Percentiles rank a stretch among this genome's conserved stretches.
These are phyloP conservation scores for Sturnira hondurensis DNA, from an alignment of 2,113 vertebrate genomes.

Conservation along the genomic window DNA sequence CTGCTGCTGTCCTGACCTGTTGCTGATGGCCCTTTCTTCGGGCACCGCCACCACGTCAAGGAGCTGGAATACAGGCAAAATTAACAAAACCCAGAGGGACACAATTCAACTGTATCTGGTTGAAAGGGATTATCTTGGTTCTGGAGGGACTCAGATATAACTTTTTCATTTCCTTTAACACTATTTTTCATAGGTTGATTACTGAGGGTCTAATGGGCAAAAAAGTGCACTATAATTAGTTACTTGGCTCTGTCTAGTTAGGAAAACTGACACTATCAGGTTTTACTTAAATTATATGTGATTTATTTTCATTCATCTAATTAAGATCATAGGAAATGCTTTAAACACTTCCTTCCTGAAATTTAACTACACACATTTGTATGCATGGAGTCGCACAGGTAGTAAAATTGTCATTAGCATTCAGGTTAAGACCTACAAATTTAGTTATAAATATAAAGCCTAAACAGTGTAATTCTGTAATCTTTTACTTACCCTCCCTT, in stretches of 20 bases:
- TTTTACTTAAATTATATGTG: constrained; percentile 3
- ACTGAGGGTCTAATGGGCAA: neutral
- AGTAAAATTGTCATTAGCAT: neutral
- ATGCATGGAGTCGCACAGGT: neutral
- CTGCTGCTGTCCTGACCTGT: neutral
- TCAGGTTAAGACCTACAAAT: constrained; percentile 5
- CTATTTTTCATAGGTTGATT: constrained; percentile 21
- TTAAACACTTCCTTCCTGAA: neutral
- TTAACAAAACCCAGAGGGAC: constrained; percentile 3
- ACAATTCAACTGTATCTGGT: neutral
- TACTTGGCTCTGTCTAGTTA: neutral
- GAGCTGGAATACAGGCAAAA: neutral
- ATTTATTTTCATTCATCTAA: constrained; percentile 24
- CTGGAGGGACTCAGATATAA: neutral
- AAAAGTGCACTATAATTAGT: neutral
- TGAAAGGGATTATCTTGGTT: constrained; percentile 26
- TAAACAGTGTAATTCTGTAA: constrained; percentile 18
- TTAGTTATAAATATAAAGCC: constrained; percentile 10
- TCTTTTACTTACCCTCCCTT: constrained; percentile 1
- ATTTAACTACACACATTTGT: constrained; percentile 20
- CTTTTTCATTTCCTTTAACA: constrained; percentile 22
- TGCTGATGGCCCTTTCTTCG: constrained; percentile 6
- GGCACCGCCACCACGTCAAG: neutral
- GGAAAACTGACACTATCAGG: neutral
- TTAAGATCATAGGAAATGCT: constrained; percentile 18